These are phyloP conservation scores for Muscidifurax raptorellus DNA, from an alignment of 1,140 invertebrate species.

Conservation along the genomic window DNA sequence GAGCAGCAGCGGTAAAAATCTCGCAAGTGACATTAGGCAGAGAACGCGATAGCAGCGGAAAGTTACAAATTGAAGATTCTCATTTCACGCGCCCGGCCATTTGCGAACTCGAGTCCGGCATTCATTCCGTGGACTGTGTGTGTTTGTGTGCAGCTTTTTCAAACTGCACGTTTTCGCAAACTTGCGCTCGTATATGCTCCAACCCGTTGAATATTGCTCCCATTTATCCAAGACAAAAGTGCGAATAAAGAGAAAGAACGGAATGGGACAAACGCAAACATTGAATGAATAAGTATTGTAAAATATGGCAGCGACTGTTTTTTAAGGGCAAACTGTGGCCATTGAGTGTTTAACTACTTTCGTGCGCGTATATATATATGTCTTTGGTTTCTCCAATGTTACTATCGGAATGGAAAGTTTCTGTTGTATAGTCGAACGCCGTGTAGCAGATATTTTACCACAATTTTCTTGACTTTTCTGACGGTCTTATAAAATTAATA, in stretches of 20 bases:
- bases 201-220: neutral
- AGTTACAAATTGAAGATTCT: constrained; percentile 14
- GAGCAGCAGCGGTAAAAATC: neutral
- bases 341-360: too few species aligned
- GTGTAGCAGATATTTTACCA: too few species aligned
- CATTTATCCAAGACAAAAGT: neutral
- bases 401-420: too few species aligned
- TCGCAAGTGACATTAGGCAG: neutral
- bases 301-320: too few species aligned
- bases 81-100: neutral
- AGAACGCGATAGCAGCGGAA: neutral
- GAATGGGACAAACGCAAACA: too few species aligned
- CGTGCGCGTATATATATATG: too few species aligned
- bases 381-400: too few species aligned
- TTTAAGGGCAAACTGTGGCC: too few species aligned
- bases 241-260: neutral
- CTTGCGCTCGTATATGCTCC: neutral
- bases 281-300: too few species aligned
- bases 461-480: too few species aligned
- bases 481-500: too few species aligned
- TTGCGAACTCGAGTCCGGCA: neutral
- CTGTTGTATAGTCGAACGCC: too few species aligned
- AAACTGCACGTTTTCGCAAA: neutral
- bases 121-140: neutral
- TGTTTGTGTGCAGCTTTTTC: neutral